phyloP scores from a whole-genome alignment of 1,140 invertebrate genomes.

The Cotesia vestalis region DNA sequence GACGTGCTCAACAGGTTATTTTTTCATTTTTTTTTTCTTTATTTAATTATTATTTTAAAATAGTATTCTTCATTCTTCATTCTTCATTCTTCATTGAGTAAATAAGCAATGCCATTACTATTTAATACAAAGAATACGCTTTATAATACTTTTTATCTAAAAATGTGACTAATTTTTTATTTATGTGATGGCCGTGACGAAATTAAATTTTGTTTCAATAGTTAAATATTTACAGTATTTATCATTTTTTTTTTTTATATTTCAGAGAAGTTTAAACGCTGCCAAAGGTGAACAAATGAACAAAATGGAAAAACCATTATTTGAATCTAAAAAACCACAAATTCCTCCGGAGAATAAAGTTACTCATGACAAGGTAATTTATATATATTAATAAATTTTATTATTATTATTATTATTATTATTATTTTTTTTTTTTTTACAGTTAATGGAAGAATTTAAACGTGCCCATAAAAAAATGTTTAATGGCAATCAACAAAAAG shows the following conservation, averaged over 20 bases:
- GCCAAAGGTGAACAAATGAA: constrained; percentile 44
- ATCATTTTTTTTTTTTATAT: not conserved
- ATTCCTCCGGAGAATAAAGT: constrained; percentile 60
- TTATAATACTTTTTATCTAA: too few species aligned
- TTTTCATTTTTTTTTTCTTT: not conserved
- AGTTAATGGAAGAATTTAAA: constrained; percentile 89
- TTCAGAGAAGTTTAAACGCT: constrained; percentile 53
- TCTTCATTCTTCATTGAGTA: too few species aligned
- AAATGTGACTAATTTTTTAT: too few species aligned
- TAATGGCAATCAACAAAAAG: constrained; percentile 62
- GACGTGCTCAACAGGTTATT: constrained; percentile 69
- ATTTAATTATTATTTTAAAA: constrained; percentile 1
- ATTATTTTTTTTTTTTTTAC: constrained; percentile 38
- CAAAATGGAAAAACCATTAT: constrained; percentile 42
- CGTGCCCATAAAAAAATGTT: constrained; percentile 87
- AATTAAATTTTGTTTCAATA: not conserved
- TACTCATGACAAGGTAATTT: constrained; percentile 59
- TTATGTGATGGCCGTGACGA: too few species aligned
- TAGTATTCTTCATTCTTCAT: not conserved
- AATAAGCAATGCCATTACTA: too few species aligned
- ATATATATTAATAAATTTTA: constrained; percentile 12
- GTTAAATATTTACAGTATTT: not conserved
- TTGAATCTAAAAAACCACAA: constrained; percentile 50
- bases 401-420: constrained; percentile 9
- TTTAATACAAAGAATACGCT: too few species aligned